Conservation (phyloP, 1,140 invertebrate species). For the Hyles euphorbiae region DNA sequence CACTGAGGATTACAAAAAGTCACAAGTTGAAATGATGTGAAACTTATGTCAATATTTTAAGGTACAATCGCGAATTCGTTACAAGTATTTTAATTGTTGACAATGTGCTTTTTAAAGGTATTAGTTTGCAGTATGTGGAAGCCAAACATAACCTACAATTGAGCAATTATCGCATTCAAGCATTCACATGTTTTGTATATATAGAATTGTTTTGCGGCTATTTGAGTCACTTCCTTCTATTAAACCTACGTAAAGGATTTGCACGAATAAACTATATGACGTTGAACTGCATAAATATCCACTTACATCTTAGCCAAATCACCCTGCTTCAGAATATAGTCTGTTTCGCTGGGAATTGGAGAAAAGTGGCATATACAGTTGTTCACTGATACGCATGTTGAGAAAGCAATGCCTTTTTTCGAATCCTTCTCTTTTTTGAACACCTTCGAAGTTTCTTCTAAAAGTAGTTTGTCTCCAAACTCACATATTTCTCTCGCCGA, state of each 20-base stretch:
- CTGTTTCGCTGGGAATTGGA: slow-evolving; percentile 93
- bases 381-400: slow-evolving; percentile 98
- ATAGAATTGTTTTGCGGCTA: no score
- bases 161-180: no score
- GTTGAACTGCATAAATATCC: background rate
- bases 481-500: slow-evolving; percentile 95
- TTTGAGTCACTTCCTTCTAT: no score
- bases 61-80: no score
- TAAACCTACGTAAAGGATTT: background rate
- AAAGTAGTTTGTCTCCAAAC: slow-evolving; percentile 90
- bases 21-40: no score
- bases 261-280: background rate
- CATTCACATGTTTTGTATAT: no score
- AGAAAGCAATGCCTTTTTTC: slow-evolving; percentile 99
- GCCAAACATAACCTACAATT: no score
- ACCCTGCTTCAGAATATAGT: slow-evolving; percentile 91
- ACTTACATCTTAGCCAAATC: slow-evolving; percentile 98
- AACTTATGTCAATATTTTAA: no score
- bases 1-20: slow-evolving; percentile 78
- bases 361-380: slow-evolving; percentile 99
- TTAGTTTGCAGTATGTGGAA: no score
- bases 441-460: slow-evolving; percentile 95
- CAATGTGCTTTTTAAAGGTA: no score
- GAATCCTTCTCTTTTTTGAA: slow-evolving; percentile 99
- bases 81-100: no score